These are phyloP conservation scores for Beris chalybata DNA, from an alignment of 2,888 invertebrate species.

Conservation along the genomic window DNA sequence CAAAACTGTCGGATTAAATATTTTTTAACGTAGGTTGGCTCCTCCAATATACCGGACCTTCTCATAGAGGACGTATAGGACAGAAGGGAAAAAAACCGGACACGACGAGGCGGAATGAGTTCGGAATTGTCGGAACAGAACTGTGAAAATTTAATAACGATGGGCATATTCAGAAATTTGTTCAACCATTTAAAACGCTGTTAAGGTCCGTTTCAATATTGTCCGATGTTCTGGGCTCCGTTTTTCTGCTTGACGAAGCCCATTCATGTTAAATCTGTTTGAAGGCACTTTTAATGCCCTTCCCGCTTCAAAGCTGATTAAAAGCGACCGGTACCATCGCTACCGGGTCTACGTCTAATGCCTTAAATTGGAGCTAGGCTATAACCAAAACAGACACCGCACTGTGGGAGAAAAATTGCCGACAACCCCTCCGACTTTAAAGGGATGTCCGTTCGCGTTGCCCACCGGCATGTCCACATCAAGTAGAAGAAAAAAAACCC, in stretches of 20 bases:
- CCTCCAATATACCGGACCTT: too few species aligned
- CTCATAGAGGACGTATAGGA: too few species aligned
- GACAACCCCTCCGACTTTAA: too few species aligned
- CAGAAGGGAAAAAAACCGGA: too few species aligned
- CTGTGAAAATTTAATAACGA: constrained; percentile 30
- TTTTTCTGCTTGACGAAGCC: constrained; percentile 27
- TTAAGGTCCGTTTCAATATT: constrained; percentile 36
- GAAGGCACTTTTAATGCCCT: not conserved
- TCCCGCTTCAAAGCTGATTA: not conserved
- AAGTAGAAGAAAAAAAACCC: too few species aligned
- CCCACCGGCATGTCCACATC: too few species aligned
- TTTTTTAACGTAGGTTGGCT: constrained; percentile 30
- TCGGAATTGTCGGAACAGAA: too few species aligned
- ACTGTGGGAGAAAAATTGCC: too few species aligned
- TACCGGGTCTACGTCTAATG: constrained; percentile 3
- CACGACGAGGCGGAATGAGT: constrained; percentile 7
- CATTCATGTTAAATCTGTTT: constrained; percentile 28
- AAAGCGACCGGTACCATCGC: too few species aligned
- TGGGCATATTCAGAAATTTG: constrained; percentile 37
- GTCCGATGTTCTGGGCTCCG: not conserved
- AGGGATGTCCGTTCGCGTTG: too few species aligned
- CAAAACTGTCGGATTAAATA: constrained; percentile 37
- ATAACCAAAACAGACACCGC: not conserved
- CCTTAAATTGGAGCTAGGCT: not conserved
- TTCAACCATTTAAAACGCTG: constrained; percentile 38